Evolutionary conservation across 2,797 vertebrate genomes (phyloP), one percentile per base, ranked within the genome.

Genomic region (Helarctos malayanus): DNA sequence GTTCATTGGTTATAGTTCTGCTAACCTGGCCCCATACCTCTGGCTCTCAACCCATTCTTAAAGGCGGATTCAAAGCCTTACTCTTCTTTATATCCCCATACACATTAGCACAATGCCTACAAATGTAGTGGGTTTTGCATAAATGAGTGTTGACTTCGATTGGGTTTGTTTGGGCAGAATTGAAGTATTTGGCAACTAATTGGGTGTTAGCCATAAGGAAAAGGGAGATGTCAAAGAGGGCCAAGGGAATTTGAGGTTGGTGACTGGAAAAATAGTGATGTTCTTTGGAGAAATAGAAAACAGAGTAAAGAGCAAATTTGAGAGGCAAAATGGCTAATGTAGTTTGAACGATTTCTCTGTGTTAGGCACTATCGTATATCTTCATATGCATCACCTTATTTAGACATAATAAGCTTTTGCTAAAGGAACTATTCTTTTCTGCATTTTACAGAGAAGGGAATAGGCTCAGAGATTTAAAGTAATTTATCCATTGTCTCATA

Each of bases 71-170:
- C 25, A 56, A 9, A 54, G 18, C 38, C 47, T 65, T 96, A 83
- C 16, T 94, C 38, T 69, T 83, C 49, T 87, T 75, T 81, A 32
- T 89, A n/a, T 83, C 47, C 32, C 52, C n/a, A 61, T 80, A 52
- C 32, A 80, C 65, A 75, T 63, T 41, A 85, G 54, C 57, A 63
- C 21, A 78, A 49, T 79, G 35, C 69, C 54, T 95, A 3, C 73
- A 65, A 83, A 73, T 25, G 57, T 38, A 80, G 29, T 71, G 4
- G 10, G 7, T 71, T 23, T 35, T 85, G 19, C n/a, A 35, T 63
- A 92, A 41, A 35, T 95, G 16, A 65, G 65, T 71, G 3, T 56
- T 90, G 61, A n/a, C 69, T 95, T 91, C 23, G 89, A 13, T 59
- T 80, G 41, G 41, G 57, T 84, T 79, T 75, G 57, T 73, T 27